Percentiles rank a stretch among this genome's conserved stretches.
These are phyloP conservation scores for Drosophila eugracilis DNA, from an alignment of 1,140 invertebrate species.

Conservation along the genomic window DNA sequence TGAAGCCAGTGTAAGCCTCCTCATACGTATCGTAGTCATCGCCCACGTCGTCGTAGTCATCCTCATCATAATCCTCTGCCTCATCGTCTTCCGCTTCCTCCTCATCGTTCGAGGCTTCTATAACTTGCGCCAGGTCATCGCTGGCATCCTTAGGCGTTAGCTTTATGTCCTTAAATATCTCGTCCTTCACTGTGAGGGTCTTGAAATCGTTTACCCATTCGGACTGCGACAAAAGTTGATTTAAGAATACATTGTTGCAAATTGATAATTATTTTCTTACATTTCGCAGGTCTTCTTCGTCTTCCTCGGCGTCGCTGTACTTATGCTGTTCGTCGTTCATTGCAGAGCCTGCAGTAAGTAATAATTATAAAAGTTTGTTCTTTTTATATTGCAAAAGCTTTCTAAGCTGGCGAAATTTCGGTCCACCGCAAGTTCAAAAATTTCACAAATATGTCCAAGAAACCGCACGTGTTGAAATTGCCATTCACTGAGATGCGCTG, in stretches of 20 bases:
- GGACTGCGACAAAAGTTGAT: slow-evolving; percentile 35
- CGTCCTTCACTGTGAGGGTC: slow-evolving; percentile 64
- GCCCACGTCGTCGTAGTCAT: slow-evolving; percentile 65
- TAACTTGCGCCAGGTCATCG: slow-evolving; percentile 49
- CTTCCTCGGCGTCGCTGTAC: slow-evolving; percentile 79
- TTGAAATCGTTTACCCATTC: slow-evolving; percentile 69
- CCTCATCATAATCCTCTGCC: slow-evolving; percentile 41
- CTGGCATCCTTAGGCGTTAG: slow-evolving; percentile 40
- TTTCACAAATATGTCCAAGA: slow-evolving; percentile 23
- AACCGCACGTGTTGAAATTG: slow-evolving; percentile 38
- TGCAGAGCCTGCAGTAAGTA: neutral
- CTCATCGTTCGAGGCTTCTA: slow-evolving; percentile 28
- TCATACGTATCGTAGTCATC: slow-evolving; percentile 82
- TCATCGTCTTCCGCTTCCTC: slow-evolving; percentile 56
- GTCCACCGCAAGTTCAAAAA: too few relatives aligned
- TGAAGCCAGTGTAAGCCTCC: slow-evolving; percentile 73
- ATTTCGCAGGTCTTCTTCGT: slow-evolving; percentile 51
- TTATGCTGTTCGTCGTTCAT: slow-evolving; percentile 69
- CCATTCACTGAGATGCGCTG: slow-evolving; percentile 30
- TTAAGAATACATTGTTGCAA: neutral
- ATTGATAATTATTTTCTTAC: slow-evolving; percentile 26
- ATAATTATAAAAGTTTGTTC: neutral
- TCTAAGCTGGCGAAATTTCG: neutral
- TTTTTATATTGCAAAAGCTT: slow-evolving; percentile 17
- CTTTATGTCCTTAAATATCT: slow-evolving; percentile 60